phyloP scores from a whole-genome alignment of 2,888 invertebrate genomes.

The Sinodicranocentrus sp. region DNA sequence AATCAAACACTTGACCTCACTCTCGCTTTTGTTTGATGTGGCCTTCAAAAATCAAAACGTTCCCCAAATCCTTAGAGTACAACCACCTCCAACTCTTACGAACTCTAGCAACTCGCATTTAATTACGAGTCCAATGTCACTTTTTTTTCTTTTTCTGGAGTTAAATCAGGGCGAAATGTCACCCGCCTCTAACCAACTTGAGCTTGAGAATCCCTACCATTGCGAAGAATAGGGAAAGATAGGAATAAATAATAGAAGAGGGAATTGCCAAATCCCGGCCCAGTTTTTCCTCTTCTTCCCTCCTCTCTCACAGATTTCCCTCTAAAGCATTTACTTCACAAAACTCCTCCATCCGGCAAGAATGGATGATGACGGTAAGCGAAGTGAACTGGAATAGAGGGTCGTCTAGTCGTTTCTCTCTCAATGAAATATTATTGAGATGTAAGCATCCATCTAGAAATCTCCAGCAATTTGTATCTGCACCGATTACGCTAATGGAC shows the following conservation, averaged over 20 bases:
- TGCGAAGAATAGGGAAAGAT: slow-evolving; percentile 38
- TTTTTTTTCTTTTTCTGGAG: too few species aligned
- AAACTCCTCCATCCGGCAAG: too few species aligned
- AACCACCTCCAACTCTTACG: too few species aligned
- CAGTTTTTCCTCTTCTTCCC: slow-evolving; percentile 27
- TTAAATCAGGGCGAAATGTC: slow-evolving; percentile 40
- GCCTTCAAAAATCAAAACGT: too few species aligned
- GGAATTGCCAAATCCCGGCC: slow-evolving; percentile 61
- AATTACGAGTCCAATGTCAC: too few species aligned
- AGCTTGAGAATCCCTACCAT: background rate
- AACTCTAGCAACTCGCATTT: too few species aligned
- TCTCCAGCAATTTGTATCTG: slow-evolving; percentile 1
- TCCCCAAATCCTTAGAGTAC: too few species aligned
- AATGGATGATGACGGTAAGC: background rate
- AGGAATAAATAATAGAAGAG: slow-evolving; percentile 68
- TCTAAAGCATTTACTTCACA: too few species aligned
- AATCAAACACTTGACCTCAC: slow-evolving; percentile 12
- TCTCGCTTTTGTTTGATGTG: too few species aligned
- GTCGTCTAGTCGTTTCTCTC: too few species aligned
- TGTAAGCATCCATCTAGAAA: background rate
- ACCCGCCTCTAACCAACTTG: background rate
- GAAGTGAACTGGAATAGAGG: background rate
- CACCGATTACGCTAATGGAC: slow-evolving; percentile 13
- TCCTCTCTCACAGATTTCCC: too few species aligned
- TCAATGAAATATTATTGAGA: background rate